Conservation (phyloP, 2,797 vertebrate species). For the Pseudomugil gertrudae region DNA sequence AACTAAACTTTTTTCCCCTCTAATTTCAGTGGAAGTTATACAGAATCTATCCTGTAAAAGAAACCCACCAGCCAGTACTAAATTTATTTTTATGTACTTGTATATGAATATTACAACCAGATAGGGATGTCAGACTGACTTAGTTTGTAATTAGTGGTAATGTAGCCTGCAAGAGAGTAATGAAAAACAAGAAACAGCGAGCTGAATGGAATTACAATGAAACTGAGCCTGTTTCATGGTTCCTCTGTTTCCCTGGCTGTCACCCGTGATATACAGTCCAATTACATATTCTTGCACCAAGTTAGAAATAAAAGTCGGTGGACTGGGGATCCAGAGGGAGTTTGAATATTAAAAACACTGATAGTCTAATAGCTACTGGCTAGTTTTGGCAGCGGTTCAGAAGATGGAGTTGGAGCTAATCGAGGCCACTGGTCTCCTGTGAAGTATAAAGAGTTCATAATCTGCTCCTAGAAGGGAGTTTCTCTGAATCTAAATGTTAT, state of each 20-base stretch:
- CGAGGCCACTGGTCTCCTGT: slow-evolving; percentile 44
- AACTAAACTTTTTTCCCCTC: too few species aligned
- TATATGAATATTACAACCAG: slow-evolving; percentile 16
- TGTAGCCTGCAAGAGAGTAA: slow-evolving; percentile 23
- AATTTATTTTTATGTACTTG: neutral
- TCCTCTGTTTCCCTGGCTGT: slow-evolving; percentile 30
- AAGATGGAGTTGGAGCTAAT: slow-evolving; percentile 43
- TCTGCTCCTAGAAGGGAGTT: slow-evolving; percentile 33
- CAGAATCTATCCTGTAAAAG: too few species aligned
- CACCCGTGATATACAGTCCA: slow-evolving; percentile 43
- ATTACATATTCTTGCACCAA: slow-evolving; percentile 29
- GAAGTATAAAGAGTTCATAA: slow-evolving; percentile 43
- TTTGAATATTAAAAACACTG: slow-evolving; percentile 38
- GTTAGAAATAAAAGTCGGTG: slow-evolving; percentile 7
- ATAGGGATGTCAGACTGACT: slow-evolving; percentile 13
- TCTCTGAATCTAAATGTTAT: slow-evolving; percentile 33
- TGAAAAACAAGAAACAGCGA: slow-evolving; percentile 31
- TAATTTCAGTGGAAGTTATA: too few species aligned
- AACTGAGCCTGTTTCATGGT: slow-evolving; percentile 23
- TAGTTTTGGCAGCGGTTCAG: slow-evolving; percentile 41
- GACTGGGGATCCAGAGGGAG: slow-evolving; percentile 6
- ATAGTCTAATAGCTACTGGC: slow-evolving; percentile 34
- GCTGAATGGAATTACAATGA: slow-evolving; percentile 37
- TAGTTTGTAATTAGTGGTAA: slow-evolving; percentile 21
- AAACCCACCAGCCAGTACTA: too few species aligned